These are phyloP conservation scores for Drosophila lutescens DNA, from an alignment of 2,888 invertebrate genomes.

Conservation along the genomic window DNA sequence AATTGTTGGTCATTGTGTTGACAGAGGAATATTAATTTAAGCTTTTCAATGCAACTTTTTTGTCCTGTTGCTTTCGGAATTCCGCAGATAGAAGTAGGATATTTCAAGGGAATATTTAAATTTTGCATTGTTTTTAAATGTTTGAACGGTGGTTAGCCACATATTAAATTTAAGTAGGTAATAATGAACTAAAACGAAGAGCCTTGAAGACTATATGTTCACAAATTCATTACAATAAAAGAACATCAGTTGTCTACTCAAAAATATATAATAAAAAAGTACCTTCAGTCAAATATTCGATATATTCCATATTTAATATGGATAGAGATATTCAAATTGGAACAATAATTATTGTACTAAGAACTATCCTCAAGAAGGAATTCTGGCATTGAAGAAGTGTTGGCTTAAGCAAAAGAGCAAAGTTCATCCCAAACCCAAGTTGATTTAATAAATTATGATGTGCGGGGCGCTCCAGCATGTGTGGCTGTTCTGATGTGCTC, in stretches of 20 bases:
- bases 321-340: not conserved
- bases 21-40: conserved; percentile 9
- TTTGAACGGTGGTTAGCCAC: too few relatives aligned
- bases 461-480: conserved; percentile 5
- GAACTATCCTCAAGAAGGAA: not conserved
- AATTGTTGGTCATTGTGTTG: conserved; percentile 35
- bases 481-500: not conserved
- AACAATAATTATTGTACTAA: not conserved
- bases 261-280: too few relatives aligned
- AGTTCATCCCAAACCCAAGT: conserved; percentile 2
- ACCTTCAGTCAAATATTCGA: too few relatives aligned
- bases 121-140: too few relatives aligned
- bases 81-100: too few relatives aligned
- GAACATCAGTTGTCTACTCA: rapidly evolving
- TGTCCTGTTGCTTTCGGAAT: not conserved
- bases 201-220: too few relatives aligned
- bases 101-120: too few relatives aligned
- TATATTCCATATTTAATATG: too few relatives aligned
- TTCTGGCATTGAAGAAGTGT: not conserved
- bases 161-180: too few relatives aligned
- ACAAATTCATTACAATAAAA: too few relatives aligned
- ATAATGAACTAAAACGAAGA: too few relatives aligned
- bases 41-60: not conserved
- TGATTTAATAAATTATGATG: conserved; percentile 36
- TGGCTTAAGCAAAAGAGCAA: not conserved